Evolutionary conservation across 2,113 vertebrate species (phyloP).

Genomic region (Malaclemys terrapin): DNA sequence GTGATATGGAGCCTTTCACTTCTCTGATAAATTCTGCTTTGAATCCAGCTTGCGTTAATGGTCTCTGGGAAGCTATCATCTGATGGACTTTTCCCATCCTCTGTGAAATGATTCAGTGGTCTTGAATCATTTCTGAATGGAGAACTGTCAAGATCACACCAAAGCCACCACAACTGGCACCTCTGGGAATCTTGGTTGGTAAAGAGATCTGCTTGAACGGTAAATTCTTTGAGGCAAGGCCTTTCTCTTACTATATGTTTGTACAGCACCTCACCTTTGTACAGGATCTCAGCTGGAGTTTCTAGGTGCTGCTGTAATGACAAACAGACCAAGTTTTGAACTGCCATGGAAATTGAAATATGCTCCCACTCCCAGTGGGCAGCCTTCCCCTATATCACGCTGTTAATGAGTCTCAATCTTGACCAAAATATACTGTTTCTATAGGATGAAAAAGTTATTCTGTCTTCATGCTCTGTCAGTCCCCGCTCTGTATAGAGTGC

Average conservation of each 20-base stretch:
- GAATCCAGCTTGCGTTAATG: neutral
- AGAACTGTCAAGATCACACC: neutral
- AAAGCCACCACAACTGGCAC: neutral
- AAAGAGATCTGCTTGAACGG: neutral
- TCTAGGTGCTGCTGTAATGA: neutral
- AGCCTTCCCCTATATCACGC: rapidly evolving
- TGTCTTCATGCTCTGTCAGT: neutral
- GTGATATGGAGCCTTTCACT: neutral
- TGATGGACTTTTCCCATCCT: neutral
- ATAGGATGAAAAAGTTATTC: neutral
- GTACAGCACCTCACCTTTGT: neutral
- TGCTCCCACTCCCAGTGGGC: neutral
- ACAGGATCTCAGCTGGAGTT: rapidly evolving
- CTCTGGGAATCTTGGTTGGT: neutral
- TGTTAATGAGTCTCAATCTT: neutral
- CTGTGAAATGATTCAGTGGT: neutral
- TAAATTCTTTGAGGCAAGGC: neutral
- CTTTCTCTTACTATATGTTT: neutral
- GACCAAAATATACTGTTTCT: neutral
- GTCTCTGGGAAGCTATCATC: neutral
- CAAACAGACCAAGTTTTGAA: neutral
- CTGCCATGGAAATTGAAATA: neutral
- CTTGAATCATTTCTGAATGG: neutral
- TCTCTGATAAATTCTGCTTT: neutral
- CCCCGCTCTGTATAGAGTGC: neutral